Base-by-base conservation (phyloP, 2,888 invertebrate species). In the Acheta domesticus region DNA sequence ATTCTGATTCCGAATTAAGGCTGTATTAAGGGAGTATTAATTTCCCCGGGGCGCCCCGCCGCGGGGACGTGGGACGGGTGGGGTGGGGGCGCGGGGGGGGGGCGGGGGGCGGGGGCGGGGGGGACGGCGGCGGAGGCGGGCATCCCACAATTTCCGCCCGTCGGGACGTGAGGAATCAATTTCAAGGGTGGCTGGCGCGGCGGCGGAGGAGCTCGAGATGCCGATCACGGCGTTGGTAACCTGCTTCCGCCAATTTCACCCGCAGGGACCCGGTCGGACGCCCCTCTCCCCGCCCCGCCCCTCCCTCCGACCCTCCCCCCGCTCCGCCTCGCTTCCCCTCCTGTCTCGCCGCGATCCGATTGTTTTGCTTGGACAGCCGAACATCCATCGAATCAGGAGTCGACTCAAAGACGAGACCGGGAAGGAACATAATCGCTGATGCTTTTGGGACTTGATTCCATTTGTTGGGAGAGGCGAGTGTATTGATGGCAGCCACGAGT, bases 1-100 rank as follows among this genome's bases (percentile, higher is more conserved):
- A 62, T 62, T 62, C 62, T 62, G 62, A 62, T 62, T 62, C 62
- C 62, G 62, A 62, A 62, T 62, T 62, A 62, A 62, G 62, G n/a
- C 62, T 62, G 62, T 62, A 62, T 62, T 62, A 62, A 62, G 62
- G 62, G 62, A 62, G 62, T 62, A 62, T 62, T 62, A 62, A 62
- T 62, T 62, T 62, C 62, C 62, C 62, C 62, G 62, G 36, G 62
- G 62, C 62, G 62, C 62, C 62, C 14, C n/a, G n/a, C 2, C 62
- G 14, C 12, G 12, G 19, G 62, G 62, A 2, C 62, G 19, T 0
- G 2, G 19, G 62, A n/a, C 2, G 23, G 62, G 62, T 2, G 19
- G 19, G 62, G 62, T 3, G 1, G 19, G 62, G 62, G 62, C 19
- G 19, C 5, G 23, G 36, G 36, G 36, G 36, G 2, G 11, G 62